phyloP scores from a whole-genome alignment of 1,140 invertebrate species.

The Cyclargus thomasi region DNA sequence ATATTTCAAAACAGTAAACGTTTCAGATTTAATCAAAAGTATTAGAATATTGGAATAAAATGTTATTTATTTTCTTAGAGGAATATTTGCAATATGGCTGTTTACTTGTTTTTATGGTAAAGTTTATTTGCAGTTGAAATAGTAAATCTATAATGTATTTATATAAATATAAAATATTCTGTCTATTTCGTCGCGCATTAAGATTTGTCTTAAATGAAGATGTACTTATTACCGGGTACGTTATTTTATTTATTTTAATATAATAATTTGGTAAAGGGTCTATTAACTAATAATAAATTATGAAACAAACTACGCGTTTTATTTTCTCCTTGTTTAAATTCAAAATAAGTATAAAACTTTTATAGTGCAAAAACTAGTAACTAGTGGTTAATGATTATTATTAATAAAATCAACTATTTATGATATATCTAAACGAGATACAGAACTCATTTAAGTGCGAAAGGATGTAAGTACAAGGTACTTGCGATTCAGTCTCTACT shows the following conservation, averaged over 20 bases:
- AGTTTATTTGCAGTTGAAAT: constrained; percentile 68
- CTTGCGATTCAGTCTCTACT: no score
- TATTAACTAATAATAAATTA: constrained; percentile 73
- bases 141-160: constrained; percentile 22
- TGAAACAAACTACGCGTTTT: constrained; percentile 46
- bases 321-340: background rate
- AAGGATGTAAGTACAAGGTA: no score
- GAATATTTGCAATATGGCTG: constrained; percentile 64
- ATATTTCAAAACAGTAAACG: constrained; percentile 13
- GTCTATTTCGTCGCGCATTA: constrained; percentile 38
- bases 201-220: constrained; percentile 51
- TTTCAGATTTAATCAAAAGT: constrained; percentile 30
- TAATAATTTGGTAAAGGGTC: constrained; percentile 74
- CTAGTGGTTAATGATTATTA: no score
- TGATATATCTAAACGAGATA: no score
- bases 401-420: no score
- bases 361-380: no score
- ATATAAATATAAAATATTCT: background rate
- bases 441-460: no score
- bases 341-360: no score
- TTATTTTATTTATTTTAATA: constrained; percentile 72
- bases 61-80: constrained; percentile 52
- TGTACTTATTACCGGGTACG: constrained; percentile 68
- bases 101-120: constrained; percentile 67
- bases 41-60: constrained; percentile 41